A percentile compares a stretch with the other conserved stretches of the same genome.
Conservation (phyloP, 1,140 invertebrate genomes). For the Diachasma alloeum region DNA sequence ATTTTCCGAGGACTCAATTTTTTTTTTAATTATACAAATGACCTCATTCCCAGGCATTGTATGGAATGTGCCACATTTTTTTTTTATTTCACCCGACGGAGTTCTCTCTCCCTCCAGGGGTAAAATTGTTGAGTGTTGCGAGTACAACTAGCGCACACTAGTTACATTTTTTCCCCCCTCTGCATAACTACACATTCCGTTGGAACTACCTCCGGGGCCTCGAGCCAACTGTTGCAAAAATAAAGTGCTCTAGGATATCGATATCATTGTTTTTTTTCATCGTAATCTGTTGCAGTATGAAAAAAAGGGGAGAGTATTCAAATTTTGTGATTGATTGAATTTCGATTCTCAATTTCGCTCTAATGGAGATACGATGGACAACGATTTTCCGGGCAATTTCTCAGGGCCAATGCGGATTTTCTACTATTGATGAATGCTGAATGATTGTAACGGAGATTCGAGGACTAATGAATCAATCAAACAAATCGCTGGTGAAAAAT, state of each 20-base stretch:
- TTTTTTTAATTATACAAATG: too few relatives aligned
- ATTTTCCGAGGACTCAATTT: too few relatives aligned
- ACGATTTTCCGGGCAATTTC: too few relatives aligned
- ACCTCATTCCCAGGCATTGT: too few relatives aligned
- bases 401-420: too few relatives aligned
- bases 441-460: too few relatives aligned
- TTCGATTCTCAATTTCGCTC: background rate
- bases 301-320: conserved; percentile 14
- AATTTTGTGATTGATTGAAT: conserved; percentile 4
- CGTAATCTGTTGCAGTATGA: background rate
- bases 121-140: background rate
- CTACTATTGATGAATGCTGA: too few relatives aligned
- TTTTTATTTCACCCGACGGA: too few relatives aligned
- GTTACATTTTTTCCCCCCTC: background rate
- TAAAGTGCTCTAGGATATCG: conserved; percentile 26
- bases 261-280: conserved; percentile 17
- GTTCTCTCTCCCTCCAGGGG: too few relatives aligned
- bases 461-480: too few relatives aligned
- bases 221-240: conserved; percentile 27
- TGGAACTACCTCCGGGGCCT: background rate
- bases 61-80: too few relatives aligned
- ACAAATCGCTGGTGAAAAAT: too few relatives aligned
- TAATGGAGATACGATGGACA: background rate
- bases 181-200: conserved; percentile 5
- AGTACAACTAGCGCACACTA: background rate